Percentiles rank a stretch among this genome's conserved stretches.
phyloP scores from a whole-genome alignment of 2,888 invertebrate species.

The Hirtodrosophila cameraria region DNA sequence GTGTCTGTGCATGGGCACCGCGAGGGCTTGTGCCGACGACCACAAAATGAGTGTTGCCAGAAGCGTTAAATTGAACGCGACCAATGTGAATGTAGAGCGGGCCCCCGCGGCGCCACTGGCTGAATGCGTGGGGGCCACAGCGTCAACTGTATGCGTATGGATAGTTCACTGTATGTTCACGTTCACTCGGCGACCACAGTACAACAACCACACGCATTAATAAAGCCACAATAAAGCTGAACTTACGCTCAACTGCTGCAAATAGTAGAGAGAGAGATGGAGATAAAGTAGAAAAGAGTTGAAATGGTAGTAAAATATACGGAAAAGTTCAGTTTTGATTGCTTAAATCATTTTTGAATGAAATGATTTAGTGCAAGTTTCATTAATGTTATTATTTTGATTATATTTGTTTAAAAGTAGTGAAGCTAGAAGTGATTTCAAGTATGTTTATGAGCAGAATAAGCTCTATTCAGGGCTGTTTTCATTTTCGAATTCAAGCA shows the following conservation, averaged over 20 bases:
- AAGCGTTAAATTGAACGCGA: slow-evolving; percentile 76
- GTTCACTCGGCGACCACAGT: slow-evolving; percentile 37
- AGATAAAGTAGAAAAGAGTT: neutral
- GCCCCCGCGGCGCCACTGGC: slow-evolving; percentile 84
- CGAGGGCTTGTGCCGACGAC: slow-evolving; percentile 82
- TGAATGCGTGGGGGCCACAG: slow-evolving; percentile 84
- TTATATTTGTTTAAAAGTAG: too few relatives aligned
- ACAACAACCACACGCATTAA: slow-evolving; percentile 23
- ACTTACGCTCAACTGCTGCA: slow-evolving; percentile 22
- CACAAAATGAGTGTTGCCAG: slow-evolving; percentile 72
- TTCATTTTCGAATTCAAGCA: too few relatives aligned
- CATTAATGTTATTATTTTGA: too few relatives aligned
- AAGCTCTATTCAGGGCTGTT: too few relatives aligned
- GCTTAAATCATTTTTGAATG: too few relatives aligned
- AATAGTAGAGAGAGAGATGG: neutral
- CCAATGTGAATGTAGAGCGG: slow-evolving; percentile 76
- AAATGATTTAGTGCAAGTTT: too few relatives aligned
- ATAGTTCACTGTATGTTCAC: slow-evolving; percentile 69
- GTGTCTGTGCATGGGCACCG: slow-evolving; percentile 79
- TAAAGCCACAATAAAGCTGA: slow-evolving; percentile 12
- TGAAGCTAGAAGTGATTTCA: too few relatives aligned
- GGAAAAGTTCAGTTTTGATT: too few relatives aligned
- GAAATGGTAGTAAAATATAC: too few relatives aligned
- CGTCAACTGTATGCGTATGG: slow-evolving; percentile 77
- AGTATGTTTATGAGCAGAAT: too few relatives aligned